Percentiles rank a stretch among this genome's conserved stretches.
Conservation (phyloP, 2,888 invertebrate genomes). For the Carterocephalus palaemon region DNA sequence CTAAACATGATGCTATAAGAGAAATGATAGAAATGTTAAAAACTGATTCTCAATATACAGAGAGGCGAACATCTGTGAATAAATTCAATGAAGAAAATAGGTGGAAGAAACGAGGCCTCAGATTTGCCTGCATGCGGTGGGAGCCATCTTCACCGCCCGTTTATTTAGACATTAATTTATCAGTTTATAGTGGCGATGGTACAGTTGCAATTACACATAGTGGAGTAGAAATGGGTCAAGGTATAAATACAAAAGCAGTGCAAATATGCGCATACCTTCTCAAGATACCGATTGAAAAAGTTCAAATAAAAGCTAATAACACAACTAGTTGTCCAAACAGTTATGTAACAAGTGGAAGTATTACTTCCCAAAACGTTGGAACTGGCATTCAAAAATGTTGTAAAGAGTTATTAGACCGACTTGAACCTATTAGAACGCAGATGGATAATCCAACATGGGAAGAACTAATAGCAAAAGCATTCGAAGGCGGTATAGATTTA, state of each 20-base stretch:
- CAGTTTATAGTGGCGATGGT: conserved; percentile 81
- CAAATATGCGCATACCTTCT: conserved; percentile 83
- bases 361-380: conserved; percentile 81
- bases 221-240: conserved; percentile 85
- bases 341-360: conserved; percentile 81
- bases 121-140: conserved; percentile 64
- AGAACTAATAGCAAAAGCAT: conserved; percentile 65
- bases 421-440: conserved; percentile 57
- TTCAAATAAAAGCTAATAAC: conserved; percentile 82
- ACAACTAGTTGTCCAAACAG: conserved; percentile 81
- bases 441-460: conserved; percentile 65
- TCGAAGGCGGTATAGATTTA: conserved; percentile 37
- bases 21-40: conserved; percentile 66
- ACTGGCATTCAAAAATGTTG: conserved; percentile 72
- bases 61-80: conserved; percentile 56
- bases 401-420: conserved; percentile 56
- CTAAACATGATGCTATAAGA: conserved; percentile 44
- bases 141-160: conserved; percentile 72
- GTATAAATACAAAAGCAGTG: conserved; percentile 83
- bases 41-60: conserved; percentile 57
- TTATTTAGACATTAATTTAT: conserved; percentile 68
- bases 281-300: conserved; percentile 80
- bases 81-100: conserved; percentile 80
- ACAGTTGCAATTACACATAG: conserved; percentile 81
- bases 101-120: conserved; percentile 83